phyloP scores from a whole-genome alignment of 2,888 invertebrate genomes.

The Teinopalpus imperialis region DNA sequence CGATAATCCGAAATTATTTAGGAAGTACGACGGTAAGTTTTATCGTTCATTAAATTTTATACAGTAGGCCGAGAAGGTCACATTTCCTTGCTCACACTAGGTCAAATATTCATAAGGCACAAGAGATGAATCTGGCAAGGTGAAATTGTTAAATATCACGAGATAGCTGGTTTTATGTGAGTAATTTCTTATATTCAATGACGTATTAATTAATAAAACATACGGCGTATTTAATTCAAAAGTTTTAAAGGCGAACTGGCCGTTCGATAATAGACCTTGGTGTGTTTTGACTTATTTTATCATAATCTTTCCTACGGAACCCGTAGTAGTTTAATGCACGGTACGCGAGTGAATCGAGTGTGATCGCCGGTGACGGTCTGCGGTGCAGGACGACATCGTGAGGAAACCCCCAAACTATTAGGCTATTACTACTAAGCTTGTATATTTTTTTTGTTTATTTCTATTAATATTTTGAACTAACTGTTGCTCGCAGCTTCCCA shows the following conservation, averaged over 20 bases:
- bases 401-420: no score
- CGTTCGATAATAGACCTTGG: not conserved
- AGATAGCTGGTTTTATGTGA: not conserved
- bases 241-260: not conserved
- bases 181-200: not conserved
- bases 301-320: no score
- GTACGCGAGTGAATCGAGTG: no score
- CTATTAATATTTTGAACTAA: no score
- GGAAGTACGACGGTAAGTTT: slow-evolving; percentile 11
- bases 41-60: not conserved
- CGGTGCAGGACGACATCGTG: no score
- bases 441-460: no score
- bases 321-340: no score
- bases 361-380: no score
- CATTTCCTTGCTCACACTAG: not conserved
- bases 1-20: slow-evolving; percentile 1
- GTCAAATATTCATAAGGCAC: not conserved
- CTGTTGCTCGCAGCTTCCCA: no score
- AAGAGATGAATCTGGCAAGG: not conserved
- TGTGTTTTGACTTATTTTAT: no score
- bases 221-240: not conserved
- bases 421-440: no score
- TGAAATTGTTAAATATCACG: slow-evolving; percentile 1
- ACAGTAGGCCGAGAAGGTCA: not conserved
- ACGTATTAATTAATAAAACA: not conserved